Base-by-base conservation (phyloP, 2,113 vertebrate species). In the Proterorhinus semilunaris region DNA sequence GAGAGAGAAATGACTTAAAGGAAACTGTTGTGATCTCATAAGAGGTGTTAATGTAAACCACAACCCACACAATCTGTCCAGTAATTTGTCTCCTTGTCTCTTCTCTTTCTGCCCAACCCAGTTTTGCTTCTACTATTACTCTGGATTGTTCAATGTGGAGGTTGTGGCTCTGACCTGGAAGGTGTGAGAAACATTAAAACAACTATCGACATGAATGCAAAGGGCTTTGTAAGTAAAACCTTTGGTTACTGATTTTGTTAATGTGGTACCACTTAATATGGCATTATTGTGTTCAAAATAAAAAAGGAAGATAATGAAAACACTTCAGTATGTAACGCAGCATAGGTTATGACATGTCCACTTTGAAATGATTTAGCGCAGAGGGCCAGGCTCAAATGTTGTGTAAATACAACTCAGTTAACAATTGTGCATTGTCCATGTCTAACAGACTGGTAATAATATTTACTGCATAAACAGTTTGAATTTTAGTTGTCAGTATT, bases 41-140 rank as follows among this genome's bases (percentile, higher is more conserved):
- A 46, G 71, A 65, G 72, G 68, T 79, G 66, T 80, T 73, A 49
- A 16, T 54, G 68, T 69, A 76, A 68, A 78, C 73, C 75, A 67
- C 57, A 82, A 79, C 82, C 86, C 87, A 79, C 86, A 87, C 49
- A 88, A 86, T 76, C 80, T 88, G 89, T 88, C 85, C 88, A 85
- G 8, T 61, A 77, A 77, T 85, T 70, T 78, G 21, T 66, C 62
- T 75, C 27, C 52, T 69, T 66, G 27, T 78, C 63, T 77, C 59
- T 71, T 16, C 44, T 43, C 5, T 68, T 53, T 62, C 71, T 71
- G 75, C 46, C 48, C 80, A 62, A 0, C n/a, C 50, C 80, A 93
- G 91, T 88, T 82, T 74, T 93, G 62, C 72, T 92, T 65, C 87
- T 93, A 83, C 83, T 93, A 85, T 92, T 82, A 76, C 72, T 91